phyloP scores from a whole-genome alignment of 2,797 vertebrate species.

The Sebastes trivittatus region DNA sequence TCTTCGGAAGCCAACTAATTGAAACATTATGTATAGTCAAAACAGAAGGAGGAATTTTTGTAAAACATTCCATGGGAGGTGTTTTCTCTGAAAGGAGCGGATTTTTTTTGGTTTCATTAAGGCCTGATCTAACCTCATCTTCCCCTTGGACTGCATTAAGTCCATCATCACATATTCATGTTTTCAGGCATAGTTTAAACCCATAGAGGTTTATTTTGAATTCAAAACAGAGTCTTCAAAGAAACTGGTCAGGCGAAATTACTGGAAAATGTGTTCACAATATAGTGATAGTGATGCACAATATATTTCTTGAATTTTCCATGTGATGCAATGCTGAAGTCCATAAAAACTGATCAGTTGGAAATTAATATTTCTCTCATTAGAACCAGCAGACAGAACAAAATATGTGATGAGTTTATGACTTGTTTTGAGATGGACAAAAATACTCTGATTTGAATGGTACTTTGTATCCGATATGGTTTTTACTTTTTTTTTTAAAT shows the following conservation, averaged over 20 bases:
- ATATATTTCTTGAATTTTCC: neutral
- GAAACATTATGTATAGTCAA: neutral
- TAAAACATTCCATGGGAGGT: neutral
- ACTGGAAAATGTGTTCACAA: constrained; percentile 1
- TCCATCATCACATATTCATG: constrained; percentile 9
- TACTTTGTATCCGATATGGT: neutral
- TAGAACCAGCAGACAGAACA: neutral
- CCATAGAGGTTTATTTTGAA: constrained; percentile 27
- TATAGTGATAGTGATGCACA: neutral
- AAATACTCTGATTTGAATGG: neutral
- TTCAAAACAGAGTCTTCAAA: neutral
- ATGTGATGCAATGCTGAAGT: neutral
- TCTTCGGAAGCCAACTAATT: neutral
- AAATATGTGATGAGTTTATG: neutral
- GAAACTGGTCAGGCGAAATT: neutral
- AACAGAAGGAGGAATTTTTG: neutral
- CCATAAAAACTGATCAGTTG: neutral
- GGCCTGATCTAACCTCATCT: neutral
- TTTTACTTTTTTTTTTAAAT: neutral
- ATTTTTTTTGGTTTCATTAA: neutral
- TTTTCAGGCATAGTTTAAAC: constrained; percentile 3
- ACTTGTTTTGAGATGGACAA: neutral
- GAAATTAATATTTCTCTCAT: neutral
- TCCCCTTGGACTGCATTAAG: neutral
- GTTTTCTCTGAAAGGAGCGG: neutral